A percentile compares a stretch with the other conserved stretches of the same genome.
Conservation (phyloP, 2,797 vertebrate species). For the Falco concolor region DNA sequence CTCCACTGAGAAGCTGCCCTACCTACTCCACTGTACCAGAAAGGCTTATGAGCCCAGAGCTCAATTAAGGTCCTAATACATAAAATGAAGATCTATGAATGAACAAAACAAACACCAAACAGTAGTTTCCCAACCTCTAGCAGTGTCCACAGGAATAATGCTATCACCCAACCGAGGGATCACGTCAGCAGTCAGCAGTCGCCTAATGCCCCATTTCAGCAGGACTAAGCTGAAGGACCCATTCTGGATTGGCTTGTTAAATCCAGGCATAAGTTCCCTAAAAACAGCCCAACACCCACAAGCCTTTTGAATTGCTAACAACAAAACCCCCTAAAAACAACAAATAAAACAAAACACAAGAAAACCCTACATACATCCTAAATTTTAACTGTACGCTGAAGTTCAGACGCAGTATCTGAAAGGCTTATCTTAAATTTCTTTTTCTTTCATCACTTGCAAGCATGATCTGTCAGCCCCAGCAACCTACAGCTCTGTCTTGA, state of each 20-base stretch:
- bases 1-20: background rate
- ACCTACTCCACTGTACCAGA: background rate
- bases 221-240: background rate
- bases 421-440: background rate
- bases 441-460: background rate
- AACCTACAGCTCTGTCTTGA: background rate
- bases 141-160: background rate
- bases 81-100: background rate
- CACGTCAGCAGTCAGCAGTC: background rate
- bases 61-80: background rate
- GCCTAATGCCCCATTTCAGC: background rate
- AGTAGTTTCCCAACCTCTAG: background rate
- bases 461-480: background rate
- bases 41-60: background rate
- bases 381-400: background rate
- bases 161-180: background rate
- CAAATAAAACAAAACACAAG: too few relatives aligned
- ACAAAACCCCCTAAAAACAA: background rate
- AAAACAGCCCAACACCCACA: background rate
- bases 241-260: background rate
- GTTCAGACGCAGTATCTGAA: background rate
- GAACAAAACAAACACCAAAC: background rate
- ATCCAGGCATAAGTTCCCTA: accelerated
- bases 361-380: accelerated
- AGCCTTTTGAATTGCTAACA: background rate